phyloP scores from a whole-genome alignment of 2,797 vertebrate genomes.

The Strix occidentalis region DNA sequence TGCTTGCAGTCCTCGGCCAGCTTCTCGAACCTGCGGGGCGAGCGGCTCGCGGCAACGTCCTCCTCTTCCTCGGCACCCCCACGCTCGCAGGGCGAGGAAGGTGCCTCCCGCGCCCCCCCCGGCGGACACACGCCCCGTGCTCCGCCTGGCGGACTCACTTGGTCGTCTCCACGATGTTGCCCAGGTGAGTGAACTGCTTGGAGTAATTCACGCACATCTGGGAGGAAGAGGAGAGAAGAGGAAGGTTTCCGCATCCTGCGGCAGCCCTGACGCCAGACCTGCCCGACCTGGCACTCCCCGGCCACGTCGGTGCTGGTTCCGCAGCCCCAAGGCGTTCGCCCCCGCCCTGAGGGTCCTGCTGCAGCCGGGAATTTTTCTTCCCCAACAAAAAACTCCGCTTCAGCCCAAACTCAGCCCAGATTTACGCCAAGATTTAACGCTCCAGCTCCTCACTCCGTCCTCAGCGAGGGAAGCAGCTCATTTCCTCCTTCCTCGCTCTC shows the following conservation, averaged over 20 bases:
- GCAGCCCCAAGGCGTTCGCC: too few species aligned
- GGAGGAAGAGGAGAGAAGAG: not conserved
- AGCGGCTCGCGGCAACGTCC: not conserved
- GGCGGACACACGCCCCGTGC: too few species aligned
- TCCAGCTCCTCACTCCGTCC: too few species aligned
- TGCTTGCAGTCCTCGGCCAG: slow-evolving; percentile 85
- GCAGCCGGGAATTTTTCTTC: not conserved
- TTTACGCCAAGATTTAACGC: too few species aligned
- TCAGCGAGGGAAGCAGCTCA: too few species aligned
- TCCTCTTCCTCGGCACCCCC: not conserved
- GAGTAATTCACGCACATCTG: slow-evolving; percentile 86
- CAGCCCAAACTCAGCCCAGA: not conserved
- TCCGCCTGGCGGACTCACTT: slow-evolving; percentile 77
- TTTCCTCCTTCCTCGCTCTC: not conserved
- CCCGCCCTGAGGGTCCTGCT: not conserved
- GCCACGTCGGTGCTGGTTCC: not conserved
- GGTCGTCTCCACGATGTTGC: slow-evolving; percentile 83
- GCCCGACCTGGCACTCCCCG: too few species aligned
- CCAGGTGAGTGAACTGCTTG: slow-evolving; percentile 84
- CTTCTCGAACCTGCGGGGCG: slow-evolving; percentile 81
- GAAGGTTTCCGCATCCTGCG: not conserved
- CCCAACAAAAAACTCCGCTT: too few species aligned
- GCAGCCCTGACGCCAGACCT: not conserved
- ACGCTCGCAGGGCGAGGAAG: not conserved
- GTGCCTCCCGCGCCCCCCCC: too few species aligned